Conservation (phyloP, 2,888 invertebrate species). For the Pheosia gnoma region DNA sequence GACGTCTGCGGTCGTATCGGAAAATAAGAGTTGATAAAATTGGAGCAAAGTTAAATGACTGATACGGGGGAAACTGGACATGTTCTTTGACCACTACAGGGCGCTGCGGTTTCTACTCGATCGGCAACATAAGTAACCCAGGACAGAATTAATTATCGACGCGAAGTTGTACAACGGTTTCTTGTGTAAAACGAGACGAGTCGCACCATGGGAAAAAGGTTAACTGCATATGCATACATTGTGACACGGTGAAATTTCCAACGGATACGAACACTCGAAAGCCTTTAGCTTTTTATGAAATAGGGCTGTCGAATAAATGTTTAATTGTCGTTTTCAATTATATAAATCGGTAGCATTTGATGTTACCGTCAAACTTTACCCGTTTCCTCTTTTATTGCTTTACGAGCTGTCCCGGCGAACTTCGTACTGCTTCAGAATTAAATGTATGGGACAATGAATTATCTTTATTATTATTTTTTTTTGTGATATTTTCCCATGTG, state of each 20-base stretch:
- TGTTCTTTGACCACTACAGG: constrained; percentile 66
- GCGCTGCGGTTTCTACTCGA: constrained; percentile 69
- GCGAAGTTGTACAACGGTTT: constrained; percentile 71
- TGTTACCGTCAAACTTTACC: constrained; percentile 9
- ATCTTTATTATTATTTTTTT: too few species aligned
- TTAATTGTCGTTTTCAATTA: constrained; percentile 11
- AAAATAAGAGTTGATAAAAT: constrained; percentile 58
- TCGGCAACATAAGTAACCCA: constrained; percentile 73
- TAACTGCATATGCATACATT: constrained; percentile 56
- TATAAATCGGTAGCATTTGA: constrained; percentile 9
- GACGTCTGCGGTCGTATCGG: constrained; percentile 42
- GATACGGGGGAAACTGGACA: constrained; percentile 58
- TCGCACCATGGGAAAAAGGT: constrained; percentile 69
- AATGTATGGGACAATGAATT: too few species aligned
- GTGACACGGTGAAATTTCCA: constrained; percentile 42
- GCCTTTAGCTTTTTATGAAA: constrained; percentile 18
- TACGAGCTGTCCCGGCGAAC: too few species aligned
- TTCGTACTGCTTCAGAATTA: too few species aligned
- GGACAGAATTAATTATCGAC: constrained; percentile 77
- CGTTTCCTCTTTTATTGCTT: constrained; percentile 15
- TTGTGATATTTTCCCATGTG: too few species aligned
- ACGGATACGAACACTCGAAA: constrained; percentile 23
- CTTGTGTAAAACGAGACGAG: constrained; percentile 77
- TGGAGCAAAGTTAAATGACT: constrained; percentile 67
- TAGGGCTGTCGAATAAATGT: constrained; percentile 13